Evolutionary conservation across 35 echinoderm and acorn worm species (phyloP), one percentile per base, ranked within the genome.

Genomic region (Heliocidaris tuberculata): DNA sequence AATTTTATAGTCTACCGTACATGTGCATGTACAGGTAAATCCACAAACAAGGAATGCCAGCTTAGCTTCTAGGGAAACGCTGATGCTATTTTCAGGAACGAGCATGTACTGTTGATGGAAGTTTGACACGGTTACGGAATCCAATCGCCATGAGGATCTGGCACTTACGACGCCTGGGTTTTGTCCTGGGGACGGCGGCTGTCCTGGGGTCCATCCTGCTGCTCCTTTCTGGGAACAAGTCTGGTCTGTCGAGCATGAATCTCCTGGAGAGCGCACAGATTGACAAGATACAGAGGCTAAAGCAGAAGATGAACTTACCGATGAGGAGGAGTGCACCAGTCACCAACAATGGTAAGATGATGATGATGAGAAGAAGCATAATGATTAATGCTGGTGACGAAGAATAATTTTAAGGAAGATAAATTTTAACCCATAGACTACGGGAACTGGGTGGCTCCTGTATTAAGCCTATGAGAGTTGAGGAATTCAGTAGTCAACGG

Each of bases 261-360:
- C 47, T 93, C 50, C 49, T 93, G 2, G 91, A 93, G 91, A 93
- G 91, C 11, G 48, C 47, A 5, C 91, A 93, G 17, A 93, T 93
- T 12, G 91, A 93, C 29, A 49, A n/a, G 29, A 93, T 93, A 48
- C 47, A 93, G 50, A 13, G 91, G 16, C 48, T 93, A 4, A 93
- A 93, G 48, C 48, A 93, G 91, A 93, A 93, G 50, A 93, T 93
- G 31, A 49, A 93, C 6, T 31, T 93, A 19, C 91, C 91, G 4
- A 59, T 52, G 31, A 15, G 31, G 31, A 42, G 24, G 12, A 89
- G 31, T 8, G 15, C 31, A 24, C 87, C 31, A 16, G 17, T 48
- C 13, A 30, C 87, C 16, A 89, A 24, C 19, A 89, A 89, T 32
- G 87, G 87, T 89, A 89, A 89, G 13, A 24, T 89, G 47, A 35